Evolutionary conservation across 2,797 vertebrate genomes (phyloP).

Genomic region (Gila robusta): DNA sequence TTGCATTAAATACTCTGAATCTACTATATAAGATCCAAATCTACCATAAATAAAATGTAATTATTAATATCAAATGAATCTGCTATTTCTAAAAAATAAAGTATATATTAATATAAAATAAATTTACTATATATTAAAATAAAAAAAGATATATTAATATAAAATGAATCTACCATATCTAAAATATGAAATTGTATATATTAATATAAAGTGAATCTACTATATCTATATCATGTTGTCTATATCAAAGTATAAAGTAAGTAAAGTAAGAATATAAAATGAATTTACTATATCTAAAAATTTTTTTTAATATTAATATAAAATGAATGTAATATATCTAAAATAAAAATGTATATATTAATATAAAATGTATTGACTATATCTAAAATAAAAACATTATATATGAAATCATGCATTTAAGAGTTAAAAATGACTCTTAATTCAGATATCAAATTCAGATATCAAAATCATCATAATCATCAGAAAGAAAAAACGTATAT

Average conservation of each 20-base stretch:
- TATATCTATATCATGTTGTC: no score
- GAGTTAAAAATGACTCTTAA: not conserved
- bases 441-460: not conserved
- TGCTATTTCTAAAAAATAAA: not conserved
- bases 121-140: no score
- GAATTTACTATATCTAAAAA: not conserved
- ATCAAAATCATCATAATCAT: not conserved
- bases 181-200: not conserved
- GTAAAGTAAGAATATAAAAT: not conserved
- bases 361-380: not conserved
- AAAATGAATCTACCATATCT: fast-evolving
- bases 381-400: not conserved
- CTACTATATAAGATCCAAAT: not conserved
- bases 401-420: not conserved
- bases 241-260: no score
- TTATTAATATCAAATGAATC: not conserved
- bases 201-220: fast-evolving
- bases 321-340: no score
- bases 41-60: not conserved
- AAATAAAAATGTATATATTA: not conserved
- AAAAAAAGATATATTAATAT: not conserved
- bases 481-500: not conserved
- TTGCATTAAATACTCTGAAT: not conserved
- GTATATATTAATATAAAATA: no score
- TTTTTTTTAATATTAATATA: no score